A percentile compares a stretch with the other conserved stretches of the same genome.
phyloP scores from a whole-genome alignment of 2,888 invertebrate species.

The Cheilosia scutellata region DNA sequence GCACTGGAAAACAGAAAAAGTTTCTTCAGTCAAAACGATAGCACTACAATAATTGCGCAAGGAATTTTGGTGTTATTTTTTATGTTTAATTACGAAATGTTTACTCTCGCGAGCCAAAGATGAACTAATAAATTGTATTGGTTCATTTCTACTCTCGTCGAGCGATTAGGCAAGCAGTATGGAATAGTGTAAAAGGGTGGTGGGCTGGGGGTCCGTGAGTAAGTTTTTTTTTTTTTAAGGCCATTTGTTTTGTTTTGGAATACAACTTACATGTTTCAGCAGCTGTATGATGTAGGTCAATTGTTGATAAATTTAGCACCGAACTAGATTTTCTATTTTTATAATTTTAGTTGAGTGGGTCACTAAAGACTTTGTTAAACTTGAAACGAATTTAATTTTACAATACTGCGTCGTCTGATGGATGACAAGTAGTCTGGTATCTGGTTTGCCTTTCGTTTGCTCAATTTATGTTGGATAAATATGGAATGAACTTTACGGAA shows the following conservation, averaged over 20 bases:
- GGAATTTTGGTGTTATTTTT: conserved; percentile 42
- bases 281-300: conserved; percentile 45
- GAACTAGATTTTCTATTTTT: conserved; percentile 54
- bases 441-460: conserved; percentile 6
- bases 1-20: conserved; percentile 1
- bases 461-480: not conserved
- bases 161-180: conserved; percentile 54
- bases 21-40: conserved; percentile 41
- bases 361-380: conserved; percentile 57
- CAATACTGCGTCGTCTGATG: not conserved
- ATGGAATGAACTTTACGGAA: conserved; percentile 5
- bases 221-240: not conserved
- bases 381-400: conserved; percentile 29
- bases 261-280: conserved; percentile 52
- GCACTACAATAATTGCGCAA: conserved; percentile 55
- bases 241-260: conserved; percentile 16
- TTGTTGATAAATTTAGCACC: conserved; percentile 45
- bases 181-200: too few species aligned
- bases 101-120: conserved; percentile 13
- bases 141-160: not conserved
- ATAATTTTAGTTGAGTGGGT: conserved; percentile 13
- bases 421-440: conserved; percentile 30
- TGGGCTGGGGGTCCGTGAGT: not conserved
- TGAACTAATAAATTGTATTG: conserved; percentile 5
- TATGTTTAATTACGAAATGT: conserved; percentile 62